Base-by-base conservation (phyloP, 2,888 invertebrate genomes). In the Lasioglossum oenotherae region DNA sequence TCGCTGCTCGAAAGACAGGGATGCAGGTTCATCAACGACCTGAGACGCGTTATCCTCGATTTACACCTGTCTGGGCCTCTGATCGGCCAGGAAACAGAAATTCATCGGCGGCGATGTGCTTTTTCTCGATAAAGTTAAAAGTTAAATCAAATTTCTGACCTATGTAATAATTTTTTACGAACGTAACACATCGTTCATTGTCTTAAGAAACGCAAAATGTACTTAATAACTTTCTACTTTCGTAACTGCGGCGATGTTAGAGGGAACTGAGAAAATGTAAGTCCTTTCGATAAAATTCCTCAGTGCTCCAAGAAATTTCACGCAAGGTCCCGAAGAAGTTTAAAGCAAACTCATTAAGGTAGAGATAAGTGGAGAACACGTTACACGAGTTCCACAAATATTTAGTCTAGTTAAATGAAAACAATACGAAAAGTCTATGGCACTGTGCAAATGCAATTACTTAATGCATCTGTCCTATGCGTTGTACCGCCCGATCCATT, bases 361-460 rank as follows among this genome's bases (percentile, higher is more conserved):
- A 31, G 27, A 64, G 60, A 64, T 64, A 64, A 64, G 64, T 64
- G 16, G 64, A 27, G 64, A 31, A 31, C 64, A 31, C 16, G 64
- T 64, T 67, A 67, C 69, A 38, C 69, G 10, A 38, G 69, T 69
- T 69, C 23, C n/a, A 41, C 41, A 69, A 38, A 69, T 69, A 69
- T 69, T 41, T 38, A 38, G 69, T 41, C 35, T 31, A 64, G 35
- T 41, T 23, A 41, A 41, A 69, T 10, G 38, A 69, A 23, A 38
- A 38, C 41, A 23, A 69, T 69, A 38, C 14, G 38, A 23, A 38
- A 38, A n/a, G 69, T 69, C 41, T 41, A 23, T 23, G 35, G 23
- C 69, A 38, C 41, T n/a, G 38, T n/a, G n/a, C 69, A 38, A 69
- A 53, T 57, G 49, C 38, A 74, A 74, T 74, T 53, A 74, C 49